Percentiles rank a stretch among this genome's conserved stretches.
Evolutionary conservation across 2,797 vertebrate species (phyloP).

Genomic region (Ptychadena robeensis): DNA sequence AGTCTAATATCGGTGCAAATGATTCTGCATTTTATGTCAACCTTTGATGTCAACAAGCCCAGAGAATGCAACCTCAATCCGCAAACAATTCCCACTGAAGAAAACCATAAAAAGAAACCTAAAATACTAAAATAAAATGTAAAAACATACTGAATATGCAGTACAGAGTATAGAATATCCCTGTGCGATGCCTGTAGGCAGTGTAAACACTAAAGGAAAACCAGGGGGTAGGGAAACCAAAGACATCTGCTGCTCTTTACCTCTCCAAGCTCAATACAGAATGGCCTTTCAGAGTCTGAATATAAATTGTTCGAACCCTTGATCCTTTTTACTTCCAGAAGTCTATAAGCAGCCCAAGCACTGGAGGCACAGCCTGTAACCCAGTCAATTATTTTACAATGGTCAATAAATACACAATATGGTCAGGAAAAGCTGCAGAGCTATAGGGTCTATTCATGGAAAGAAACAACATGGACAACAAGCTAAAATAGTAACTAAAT

Average conservation of each 20-base stretch:
- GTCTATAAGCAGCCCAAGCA: background rate
- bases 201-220: background rate
- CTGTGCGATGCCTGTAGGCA: background rate
- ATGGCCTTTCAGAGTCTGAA: conserved; percentile 22
- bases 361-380: background rate
- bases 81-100: background rate
- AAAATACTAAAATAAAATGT: background rate
- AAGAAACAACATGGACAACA: background rate
- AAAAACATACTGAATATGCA: background rate
- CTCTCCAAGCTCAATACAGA: background rate
- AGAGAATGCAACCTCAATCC: background rate
- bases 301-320: conserved; percentile 43
- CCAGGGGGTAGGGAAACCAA: conserved; percentile 9
- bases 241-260: conserved; percentile 28
- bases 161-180: background rate
- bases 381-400: conserved; percentile 1
- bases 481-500: background rate
- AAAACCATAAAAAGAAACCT: background rate
- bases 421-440: background rate
- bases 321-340: conserved; percentile 1
- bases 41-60: background rate
- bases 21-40: background rate
- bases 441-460: background rate
- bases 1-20: no score
- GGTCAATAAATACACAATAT: conserved; percentile 29